Base-by-base conservation (phyloP, 1,140 invertebrate genomes). In the Sitobion miscanthi region DNA sequence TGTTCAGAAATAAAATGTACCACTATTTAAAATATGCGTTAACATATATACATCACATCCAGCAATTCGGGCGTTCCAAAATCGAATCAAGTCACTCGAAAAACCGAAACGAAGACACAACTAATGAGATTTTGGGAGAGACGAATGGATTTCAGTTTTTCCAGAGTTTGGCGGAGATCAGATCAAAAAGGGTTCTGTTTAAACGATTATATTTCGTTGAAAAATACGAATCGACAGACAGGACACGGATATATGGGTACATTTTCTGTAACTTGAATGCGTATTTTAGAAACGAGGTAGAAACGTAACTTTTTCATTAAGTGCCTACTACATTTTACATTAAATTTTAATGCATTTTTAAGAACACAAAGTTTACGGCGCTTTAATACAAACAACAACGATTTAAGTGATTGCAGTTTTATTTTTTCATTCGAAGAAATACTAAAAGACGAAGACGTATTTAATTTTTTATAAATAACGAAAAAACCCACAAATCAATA, bases 321-420 rank as follows among this genome's bases (percentile, higher is more conserved):
- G 86, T 52, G 23, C 52, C 52, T 54, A 0, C 45, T 47, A 52
- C 11, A 42, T 42, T 42, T 11, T 52, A 35, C 30, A 49, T 88
- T 88, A 47, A 0, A 52, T 89, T 89, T 47, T 89, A 89, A 89
- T 89, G 87, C 54, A n/a, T 89, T 89, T 89, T 89, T 54, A 89
- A 89, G 49, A 54, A 89, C 47, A 49, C 8, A 89, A 0, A 23
- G 8, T 86, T 42, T 45, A 83, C 7, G 7, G 47, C 35, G 25
- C 21, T 54, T 54, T 35, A 54, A 38, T 89, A 54, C 7, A 54
- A 54, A 89, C 35, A 88, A 88, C 86, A 88, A 88, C n/a, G 86
- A 88, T 30, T 52, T 49, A 88, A 47, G 38, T n/a, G 30, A 30
- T 47, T 30, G 86, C 35, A 42, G 85, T 47, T 30, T 85, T 87